These are phyloP conservation scores for Limnephilus rhombicus DNA, from an alignment of 2,888 invertebrate species.

Conservation along the genomic window DNA sequence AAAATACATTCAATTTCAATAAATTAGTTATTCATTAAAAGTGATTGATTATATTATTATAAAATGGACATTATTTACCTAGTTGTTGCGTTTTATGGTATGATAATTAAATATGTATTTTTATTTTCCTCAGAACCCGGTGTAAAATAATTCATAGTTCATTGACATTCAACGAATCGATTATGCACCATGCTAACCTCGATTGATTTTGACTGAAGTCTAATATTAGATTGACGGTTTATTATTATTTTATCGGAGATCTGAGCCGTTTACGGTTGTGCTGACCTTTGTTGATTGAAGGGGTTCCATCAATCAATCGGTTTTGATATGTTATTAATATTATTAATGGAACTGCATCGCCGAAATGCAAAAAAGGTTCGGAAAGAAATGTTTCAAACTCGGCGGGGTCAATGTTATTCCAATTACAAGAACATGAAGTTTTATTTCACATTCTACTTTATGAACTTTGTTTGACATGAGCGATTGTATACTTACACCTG, in stretches of 20 bases:
- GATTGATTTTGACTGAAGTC: slow-evolving; percentile 27
- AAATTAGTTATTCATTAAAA: not conserved
- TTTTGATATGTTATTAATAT: not conserved
- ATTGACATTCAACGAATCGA: slow-evolving; percentile 25
- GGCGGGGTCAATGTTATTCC: not conserved
- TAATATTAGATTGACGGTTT: not conserved
- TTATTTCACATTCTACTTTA: not conserved
- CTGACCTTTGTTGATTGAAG: slow-evolving; percentile 3
- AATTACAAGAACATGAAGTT: not conserved
- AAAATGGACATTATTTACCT: not conserved
- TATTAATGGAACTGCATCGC: not conserved
- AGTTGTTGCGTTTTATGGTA: not conserved
- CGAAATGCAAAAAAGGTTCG: not conserved
- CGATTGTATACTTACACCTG: too few species aligned
- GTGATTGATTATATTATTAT: not conserved
- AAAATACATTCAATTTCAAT: not conserved
- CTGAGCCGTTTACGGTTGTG: not conserved
- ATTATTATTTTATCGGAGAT: not conserved
- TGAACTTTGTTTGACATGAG: too few species aligned
- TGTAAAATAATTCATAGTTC: not conserved
- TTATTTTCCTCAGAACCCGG: not conserved
- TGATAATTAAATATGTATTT: not conserved
- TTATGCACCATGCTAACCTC: not conserved
- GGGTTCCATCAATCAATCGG: slow-evolving; percentile 36
- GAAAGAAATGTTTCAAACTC: not conserved